phyloP scores from a whole-genome alignment of 2,797 vertebrate genomes.

The Rhabdophis nuchalis region DNA sequence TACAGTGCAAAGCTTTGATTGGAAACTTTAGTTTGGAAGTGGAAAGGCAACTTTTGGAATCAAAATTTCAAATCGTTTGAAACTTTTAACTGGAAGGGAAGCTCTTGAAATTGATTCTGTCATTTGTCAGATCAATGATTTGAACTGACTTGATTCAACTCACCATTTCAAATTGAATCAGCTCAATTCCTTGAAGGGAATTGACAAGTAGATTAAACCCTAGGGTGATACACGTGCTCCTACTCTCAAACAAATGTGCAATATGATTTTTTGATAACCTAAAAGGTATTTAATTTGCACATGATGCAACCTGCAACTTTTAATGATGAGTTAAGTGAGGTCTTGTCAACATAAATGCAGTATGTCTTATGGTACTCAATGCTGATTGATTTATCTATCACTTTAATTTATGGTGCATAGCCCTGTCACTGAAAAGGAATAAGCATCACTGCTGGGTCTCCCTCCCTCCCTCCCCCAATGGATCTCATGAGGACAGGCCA shows the following conservation, averaged over 20 bases:
- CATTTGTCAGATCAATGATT: neutral
- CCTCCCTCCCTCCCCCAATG: neutral
- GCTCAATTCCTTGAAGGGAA: neutral
- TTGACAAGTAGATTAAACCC: neutral
- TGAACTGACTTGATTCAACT: neutral
- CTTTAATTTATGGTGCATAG: neutral
- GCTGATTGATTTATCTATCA: neutral
- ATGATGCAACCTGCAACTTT: neutral
- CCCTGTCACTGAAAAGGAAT: neutral
- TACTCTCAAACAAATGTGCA: neutral
- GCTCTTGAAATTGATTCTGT: neutral
- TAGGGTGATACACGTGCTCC: neutral
- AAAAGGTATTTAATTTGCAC: neutral
- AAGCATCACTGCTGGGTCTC: neutral
- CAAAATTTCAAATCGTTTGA: neutral
- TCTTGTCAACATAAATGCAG: neutral
- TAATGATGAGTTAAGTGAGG: neutral
- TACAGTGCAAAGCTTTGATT: neutral
- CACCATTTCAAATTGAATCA: neutral
- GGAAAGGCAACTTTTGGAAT: neutral
- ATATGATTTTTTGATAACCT: neutral
- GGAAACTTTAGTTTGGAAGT: neutral
- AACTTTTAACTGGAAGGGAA: neutral
- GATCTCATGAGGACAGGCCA: neutral
- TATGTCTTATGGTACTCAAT: neutral